A percentile compares a stretch with the other conserved stretches of the same genome.
Evolutionary conservation across 1,140 invertebrate genomes (phyloP).

Genomic region (Drosophila ercepeae): DNA sequence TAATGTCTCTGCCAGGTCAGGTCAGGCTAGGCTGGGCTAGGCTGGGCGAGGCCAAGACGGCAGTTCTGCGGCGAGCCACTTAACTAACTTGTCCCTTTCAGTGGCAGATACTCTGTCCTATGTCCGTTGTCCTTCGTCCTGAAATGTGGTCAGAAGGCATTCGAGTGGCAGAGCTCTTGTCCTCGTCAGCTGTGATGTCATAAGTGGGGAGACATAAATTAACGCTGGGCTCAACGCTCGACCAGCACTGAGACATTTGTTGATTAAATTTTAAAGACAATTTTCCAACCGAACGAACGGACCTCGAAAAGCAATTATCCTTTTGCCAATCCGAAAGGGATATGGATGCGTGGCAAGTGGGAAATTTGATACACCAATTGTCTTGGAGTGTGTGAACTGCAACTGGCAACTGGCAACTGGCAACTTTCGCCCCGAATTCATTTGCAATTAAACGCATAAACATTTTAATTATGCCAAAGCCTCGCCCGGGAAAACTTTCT

Average conservation of each 20-base stretch:
- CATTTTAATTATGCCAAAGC: constrained; percentile 56
- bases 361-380: constrained; percentile 44
- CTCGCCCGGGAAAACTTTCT: constrained; percentile 35
- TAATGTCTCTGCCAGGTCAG: constrained; percentile 31
- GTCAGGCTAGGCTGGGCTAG: too few species aligned
- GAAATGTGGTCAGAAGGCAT: constrained; percentile 10
- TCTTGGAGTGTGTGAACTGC: background rate
- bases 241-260: background rate
- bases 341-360: background rate
- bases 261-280: constrained; percentile 63
- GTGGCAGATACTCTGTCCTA: background rate
- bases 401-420: constrained; percentile 18
- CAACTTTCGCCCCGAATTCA: constrained; percentile 44
- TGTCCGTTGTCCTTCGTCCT: background rate
- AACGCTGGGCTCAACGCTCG: background rate
- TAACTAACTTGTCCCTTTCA: constrained; percentile 21
- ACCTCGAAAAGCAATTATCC: constrained; percentile 44
- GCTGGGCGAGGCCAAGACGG: background rate
- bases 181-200: constrained; percentile 20
- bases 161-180: background rate
- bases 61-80: constrained; percentile 21
- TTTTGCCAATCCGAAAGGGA: constrained; percentile 12
- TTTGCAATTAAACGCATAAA: constrained; percentile 60
- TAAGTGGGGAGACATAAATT: constrained; percentile 37
- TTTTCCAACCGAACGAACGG: constrained; percentile 41